Evolutionary conservation across 1,140 invertebrate species (phyloP).

Genomic region (Hirudo medicinalis): DNA sequence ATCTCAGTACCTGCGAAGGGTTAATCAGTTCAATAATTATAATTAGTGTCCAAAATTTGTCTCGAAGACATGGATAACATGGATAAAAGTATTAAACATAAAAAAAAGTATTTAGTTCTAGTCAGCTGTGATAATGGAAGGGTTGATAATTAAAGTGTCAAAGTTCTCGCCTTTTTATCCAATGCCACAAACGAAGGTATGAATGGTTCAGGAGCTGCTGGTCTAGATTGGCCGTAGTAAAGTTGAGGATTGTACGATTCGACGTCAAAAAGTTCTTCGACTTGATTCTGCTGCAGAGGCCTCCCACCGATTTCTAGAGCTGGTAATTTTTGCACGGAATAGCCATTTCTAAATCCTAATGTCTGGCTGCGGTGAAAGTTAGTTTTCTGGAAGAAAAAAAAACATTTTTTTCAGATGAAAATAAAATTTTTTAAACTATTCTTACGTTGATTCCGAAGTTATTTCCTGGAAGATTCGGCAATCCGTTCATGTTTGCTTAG

Average conservation of each 20-base stretch:
- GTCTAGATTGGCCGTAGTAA: constrained; percentile 57
- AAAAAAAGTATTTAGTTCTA: not conserved
- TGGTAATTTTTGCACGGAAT: constrained; percentile 46
- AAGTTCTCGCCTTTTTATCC: constrained; percentile 51
- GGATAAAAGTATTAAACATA: not conserved
- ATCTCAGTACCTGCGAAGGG: constrained; percentile 55
- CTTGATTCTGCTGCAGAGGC: constrained; percentile 38
- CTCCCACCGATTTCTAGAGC: constrained; percentile 50
- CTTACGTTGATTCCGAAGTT: no score
- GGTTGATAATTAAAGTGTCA: not conserved
- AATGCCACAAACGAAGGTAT: constrained; percentile 60
- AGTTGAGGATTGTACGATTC: constrained; percentile 58
- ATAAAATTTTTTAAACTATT: not conserved
- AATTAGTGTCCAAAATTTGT: not conserved
- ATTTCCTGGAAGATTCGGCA: no score
- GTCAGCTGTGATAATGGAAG: not conserved
- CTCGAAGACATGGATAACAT: not conserved
- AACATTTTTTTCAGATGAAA: not conserved
- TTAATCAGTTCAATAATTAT: not conserved
- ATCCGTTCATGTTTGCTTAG: no score
- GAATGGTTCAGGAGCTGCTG: constrained; percentile 49
- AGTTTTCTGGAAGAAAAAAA: constrained; percentile 42
- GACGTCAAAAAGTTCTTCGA: constrained; percentile 39
- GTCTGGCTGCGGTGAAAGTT: constrained; percentile 53
- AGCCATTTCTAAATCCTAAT: constrained; percentile 55